Base-by-base conservation (phyloP, 2,113 vertebrate genomes). In the Salvelinus alpinus region DNA sequence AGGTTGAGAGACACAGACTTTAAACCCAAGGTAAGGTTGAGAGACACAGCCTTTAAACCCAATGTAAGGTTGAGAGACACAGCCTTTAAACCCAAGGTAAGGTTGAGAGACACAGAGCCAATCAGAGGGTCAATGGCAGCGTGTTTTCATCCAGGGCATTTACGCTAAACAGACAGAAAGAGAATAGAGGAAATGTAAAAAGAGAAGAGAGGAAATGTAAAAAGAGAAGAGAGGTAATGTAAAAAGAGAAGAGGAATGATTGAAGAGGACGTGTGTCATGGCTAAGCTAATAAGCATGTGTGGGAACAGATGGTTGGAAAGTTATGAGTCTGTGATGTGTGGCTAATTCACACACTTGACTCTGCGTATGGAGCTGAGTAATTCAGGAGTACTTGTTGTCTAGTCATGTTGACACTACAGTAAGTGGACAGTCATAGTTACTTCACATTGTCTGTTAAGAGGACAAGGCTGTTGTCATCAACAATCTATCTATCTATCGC, bases 251-350 rank as follows among this genome's bases (percentile, higher is more conserved):
- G 31, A 64, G 72, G 67, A 78, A 80, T 76, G 83, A 86, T 88
- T 88, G 86, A 90, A 88, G 85, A 84, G 88, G 87, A 89, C 82
- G 29, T 86, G 82, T 91, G 90, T 86, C 88, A 86, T 74, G 59
- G 85, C 87, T 87, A 89, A 91, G 87, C 87, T 91, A 92, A 91
- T 90, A 90, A 90, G 86, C 91, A 92, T 90, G 89, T 90, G 91
- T 83, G 86, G 77, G 85, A 89, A 90, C 91, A 92, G 90, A 92
- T 92, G 90, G 90, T 90, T 89, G 90, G 90, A 89, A 92, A 90
- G 86, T 87, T 89, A 38, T 9, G 38, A 44, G 86, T 90, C 85
- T 84, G 83, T 88, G 90, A 89, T 79, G 82, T 85, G 84, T 75
- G 74, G 81, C 22, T 22, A n/a, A 22, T 24, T 8, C 68, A 24